Percentiles rank a stretch among this genome's conserved stretches.
Evolutionary conservation across 2,888 invertebrate genomes (phyloP).

Genomic region (Conus canariensis): DNA sequence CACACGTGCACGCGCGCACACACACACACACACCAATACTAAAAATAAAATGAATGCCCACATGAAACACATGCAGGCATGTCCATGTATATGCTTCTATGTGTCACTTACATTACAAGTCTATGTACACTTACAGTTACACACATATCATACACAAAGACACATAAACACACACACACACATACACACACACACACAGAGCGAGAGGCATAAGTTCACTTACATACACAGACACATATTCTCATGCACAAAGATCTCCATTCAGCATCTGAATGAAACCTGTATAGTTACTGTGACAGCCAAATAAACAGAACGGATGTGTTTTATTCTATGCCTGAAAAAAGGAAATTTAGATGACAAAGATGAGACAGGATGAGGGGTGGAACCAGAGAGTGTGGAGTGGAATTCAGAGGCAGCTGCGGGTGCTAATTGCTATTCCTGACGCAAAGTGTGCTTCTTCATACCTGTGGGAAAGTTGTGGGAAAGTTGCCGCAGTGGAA

Average conservation of each 20-base stretch:
- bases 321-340: background rate
- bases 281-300: background rate
- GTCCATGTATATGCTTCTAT: too few species aligned
- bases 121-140: too few species aligned
- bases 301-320: background rate
- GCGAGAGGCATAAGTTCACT: too few species aligned
- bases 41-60: background rate
- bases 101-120: too few species aligned
- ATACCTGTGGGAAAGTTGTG: conserved; percentile 25
- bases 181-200: too few species aligned
- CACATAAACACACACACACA: too few species aligned
- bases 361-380: background rate
- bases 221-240: too few species aligned
- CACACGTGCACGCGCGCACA: conserved; percentile 30
- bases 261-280: background rate
- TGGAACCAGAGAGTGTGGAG: too few species aligned
- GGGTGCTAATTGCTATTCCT: conserved; percentile 23
- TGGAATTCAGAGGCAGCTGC: background rate
- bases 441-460: conserved; percentile 12
- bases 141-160: too few species aligned
- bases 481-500: background rate
- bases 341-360: background rate
- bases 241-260: too few species aligned
- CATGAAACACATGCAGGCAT: too few species aligned
- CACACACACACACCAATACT: conserved; percentile 3